Evolutionary conservation across 2,797 vertebrate genomes (phyloP).

Genomic region (Urosaurus nigricauda): DNA sequence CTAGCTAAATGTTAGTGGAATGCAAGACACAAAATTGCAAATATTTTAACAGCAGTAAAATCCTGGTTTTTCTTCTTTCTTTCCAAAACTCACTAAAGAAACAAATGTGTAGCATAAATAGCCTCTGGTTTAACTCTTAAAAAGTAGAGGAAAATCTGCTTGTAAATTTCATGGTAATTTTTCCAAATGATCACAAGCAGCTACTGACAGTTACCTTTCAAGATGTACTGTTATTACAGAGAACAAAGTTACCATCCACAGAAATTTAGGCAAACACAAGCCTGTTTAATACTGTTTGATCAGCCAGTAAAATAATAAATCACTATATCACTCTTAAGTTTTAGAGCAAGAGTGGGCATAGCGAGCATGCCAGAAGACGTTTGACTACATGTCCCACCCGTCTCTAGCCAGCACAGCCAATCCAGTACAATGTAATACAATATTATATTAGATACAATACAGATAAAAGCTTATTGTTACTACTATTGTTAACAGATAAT

Average conservation of each 20-base stretch:
- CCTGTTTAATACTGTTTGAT: conserved; percentile 5
- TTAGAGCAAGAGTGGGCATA: neutral
- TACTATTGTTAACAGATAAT: too few species aligned
- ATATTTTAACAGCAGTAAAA: conserved; percentile 55
- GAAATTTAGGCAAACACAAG: neutral
- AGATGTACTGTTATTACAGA: neutral
- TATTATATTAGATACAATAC: neutral
- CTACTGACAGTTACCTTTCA: neutral
- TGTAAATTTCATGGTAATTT: neutral
- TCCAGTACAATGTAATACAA: neutral
- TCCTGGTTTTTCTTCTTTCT: conserved; percentile 29
- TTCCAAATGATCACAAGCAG: neutral
- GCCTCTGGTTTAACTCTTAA: conserved; percentile 23
- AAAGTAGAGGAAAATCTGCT: conserved; percentile 18
- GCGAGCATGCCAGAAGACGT: neutral
- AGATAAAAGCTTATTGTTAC: too few species aligned
- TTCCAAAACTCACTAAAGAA: conserved; percentile 30
- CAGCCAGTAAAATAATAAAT: conserved; percentile 17
- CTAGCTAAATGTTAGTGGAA: conserved; percentile 62
- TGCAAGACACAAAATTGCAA: conserved; percentile 54
- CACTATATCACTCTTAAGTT: neutral
- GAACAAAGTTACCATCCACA: conserved; percentile 15
- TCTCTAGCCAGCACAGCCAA: neutral
- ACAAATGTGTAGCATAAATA: conserved; percentile 14
- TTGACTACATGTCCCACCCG: neutral